These are phyloP conservation scores for Idaea biselata DNA, from an alignment of 2,888 invertebrate genomes.

Conservation along the genomic window DNA sequence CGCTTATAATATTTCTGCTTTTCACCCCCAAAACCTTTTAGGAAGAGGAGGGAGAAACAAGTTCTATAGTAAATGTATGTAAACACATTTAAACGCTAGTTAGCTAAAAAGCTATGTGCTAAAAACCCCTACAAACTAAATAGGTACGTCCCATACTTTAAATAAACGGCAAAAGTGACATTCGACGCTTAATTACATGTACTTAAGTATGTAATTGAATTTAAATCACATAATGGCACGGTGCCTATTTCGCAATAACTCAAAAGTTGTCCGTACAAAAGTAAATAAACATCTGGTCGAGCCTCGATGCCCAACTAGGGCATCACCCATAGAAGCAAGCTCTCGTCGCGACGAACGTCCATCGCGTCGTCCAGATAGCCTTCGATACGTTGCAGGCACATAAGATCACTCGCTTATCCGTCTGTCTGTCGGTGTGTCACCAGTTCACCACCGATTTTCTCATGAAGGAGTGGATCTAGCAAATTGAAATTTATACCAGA, in stretches of 20 bases:
- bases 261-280: slow-evolving; percentile 2
- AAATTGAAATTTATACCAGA: too few species aligned
- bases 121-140: too few species aligned
- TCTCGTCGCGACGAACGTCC: background rate
- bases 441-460: background rate
- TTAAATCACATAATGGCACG: background rate
- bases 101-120: too few species aligned
- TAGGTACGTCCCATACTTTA: too few species aligned
- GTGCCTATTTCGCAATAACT: background rate
- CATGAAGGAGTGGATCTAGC: too few species aligned
- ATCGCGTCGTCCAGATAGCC: slow-evolving; percentile 18
- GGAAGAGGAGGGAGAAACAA: too few species aligned
- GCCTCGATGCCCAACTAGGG: background rate
- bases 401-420: background rate
- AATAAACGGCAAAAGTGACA: too few species aligned
- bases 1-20: too few species aligned
- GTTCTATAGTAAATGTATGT: too few species aligned
- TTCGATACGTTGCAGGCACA: slow-evolving; percentile 24
- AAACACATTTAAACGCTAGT: too few species aligned
- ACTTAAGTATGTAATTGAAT: background rate
- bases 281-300: slow-evolving; percentile 1
- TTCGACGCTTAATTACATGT: background rate
- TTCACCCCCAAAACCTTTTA: too few species aligned
- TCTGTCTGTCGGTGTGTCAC: too few species aligned
- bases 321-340: background rate